A percentile compares a stretch with the other conserved stretches of the same genome.
These are phyloP conservation scores for Phoeniculus purpureus DNA, from an alignment of 2,797 vertebrate species.

Conservation along the genomic window DNA sequence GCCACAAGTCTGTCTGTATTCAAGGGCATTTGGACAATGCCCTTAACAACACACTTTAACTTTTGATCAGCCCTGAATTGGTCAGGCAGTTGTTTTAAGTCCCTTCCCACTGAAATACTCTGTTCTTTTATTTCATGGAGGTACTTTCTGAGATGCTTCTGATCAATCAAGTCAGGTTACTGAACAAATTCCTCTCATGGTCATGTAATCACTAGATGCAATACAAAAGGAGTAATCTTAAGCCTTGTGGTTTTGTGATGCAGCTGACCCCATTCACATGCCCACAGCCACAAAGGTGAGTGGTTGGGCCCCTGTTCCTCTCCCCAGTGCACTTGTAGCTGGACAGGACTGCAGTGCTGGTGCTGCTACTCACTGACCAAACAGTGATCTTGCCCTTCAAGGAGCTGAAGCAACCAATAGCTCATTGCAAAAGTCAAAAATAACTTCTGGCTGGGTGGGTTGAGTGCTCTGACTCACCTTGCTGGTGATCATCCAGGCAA, in stretches of 20 bases:
- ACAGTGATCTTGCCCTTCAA: not conserved
- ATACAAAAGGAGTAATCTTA: not conserved
- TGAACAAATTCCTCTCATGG: not conserved
- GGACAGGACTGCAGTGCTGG: not conserved
- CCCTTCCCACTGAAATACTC: not conserved
- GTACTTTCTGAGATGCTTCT: not conserved
- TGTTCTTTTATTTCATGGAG: not conserved
- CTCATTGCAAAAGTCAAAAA: not conserved
- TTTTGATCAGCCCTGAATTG: not conserved
- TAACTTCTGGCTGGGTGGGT: not conserved
- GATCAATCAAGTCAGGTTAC: not conserved
- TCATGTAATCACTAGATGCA: not conserved
- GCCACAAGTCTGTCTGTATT: not conserved
- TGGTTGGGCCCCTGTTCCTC: not conserved
- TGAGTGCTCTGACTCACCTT: accelerated
- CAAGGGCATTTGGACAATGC: not conserved
- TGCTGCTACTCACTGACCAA: not conserved
- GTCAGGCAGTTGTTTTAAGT: not conserved
- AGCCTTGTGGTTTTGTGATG: accelerated
- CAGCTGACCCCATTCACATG: not conserved
- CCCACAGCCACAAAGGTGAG: not conserved
- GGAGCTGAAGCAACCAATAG: not conserved
- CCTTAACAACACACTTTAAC: not conserved
- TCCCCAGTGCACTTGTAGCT: not conserved
- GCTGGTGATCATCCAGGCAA: accelerated